These are phyloP conservation scores for Callithrix jacchus DNA, from an alignment of 2,113 vertebrate genomes.

Conservation along the genomic window DNA sequence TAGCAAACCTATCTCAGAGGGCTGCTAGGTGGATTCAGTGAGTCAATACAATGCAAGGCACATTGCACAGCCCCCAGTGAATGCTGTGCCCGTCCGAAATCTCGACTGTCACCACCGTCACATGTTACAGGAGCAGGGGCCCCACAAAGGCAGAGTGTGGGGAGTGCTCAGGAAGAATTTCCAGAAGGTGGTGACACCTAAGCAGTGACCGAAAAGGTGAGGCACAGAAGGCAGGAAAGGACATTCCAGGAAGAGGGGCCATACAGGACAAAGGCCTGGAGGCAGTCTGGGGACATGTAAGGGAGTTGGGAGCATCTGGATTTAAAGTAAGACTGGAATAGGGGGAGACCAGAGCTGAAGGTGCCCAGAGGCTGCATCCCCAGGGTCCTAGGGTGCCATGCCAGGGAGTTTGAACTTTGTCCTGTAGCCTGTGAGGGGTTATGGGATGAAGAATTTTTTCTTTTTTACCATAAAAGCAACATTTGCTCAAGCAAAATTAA, in stretches of 20 bases:
- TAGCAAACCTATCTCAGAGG: not conserved
- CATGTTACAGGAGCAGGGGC: rapidly evolving
- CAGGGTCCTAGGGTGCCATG: not conserved
- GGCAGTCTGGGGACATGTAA: not conserved
- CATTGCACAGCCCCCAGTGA: not conserved
- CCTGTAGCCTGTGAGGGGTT: not conserved
- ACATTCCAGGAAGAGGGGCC: not conserved
- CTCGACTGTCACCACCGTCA: not conserved
- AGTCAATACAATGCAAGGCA: not conserved
- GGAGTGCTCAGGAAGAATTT: not conserved
- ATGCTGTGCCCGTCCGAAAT: rapidly evolving
- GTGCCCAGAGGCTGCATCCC: not conserved
- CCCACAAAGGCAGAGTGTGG: not conserved
- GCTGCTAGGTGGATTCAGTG: not conserved
- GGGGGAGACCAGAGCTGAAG: not conserved
- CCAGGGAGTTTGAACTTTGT: not conserved
- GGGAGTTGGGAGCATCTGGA: not conserved
- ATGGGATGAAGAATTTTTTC: not conserved
- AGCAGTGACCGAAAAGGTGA: not conserved
- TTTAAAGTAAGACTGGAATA: not conserved
- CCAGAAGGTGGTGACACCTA: not conserved
- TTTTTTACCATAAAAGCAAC: not conserved
- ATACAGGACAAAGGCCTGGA: not conserved
- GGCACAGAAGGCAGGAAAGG: not conserved
- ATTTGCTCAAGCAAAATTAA: not conserved